Evolutionary conservation across 92 coral and sea anemone genomes (phyloP), one percentile per base, ranked within the genome.

Genomic region (Palythoa heliodiscus): DNA sequence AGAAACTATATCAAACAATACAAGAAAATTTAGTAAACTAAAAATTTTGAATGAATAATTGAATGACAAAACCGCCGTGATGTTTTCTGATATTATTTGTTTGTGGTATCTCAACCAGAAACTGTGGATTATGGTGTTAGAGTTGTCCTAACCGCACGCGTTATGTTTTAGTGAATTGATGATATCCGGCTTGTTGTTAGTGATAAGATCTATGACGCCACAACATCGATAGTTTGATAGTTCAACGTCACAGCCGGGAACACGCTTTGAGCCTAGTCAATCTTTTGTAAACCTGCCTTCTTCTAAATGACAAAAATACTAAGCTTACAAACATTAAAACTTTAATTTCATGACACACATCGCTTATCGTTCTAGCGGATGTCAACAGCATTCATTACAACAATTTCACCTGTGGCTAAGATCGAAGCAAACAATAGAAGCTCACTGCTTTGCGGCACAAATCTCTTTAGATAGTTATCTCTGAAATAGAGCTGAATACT

Each of bases 341-440:
- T 13, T 55, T 55, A 55, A 55, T 7, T 55, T 55, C 17, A 7
- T 55, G 61, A 55, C 61, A 55, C 61, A 55, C 61, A 55, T 55
- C 61, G 61, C 61, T 55, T 55, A 55, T 55, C 61, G 12, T 55
- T 55, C 61, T 7, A 55, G 11, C 8, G 61, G 39, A 63, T 24
- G 11, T 63, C 71, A 78, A 11, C 39, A 75, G 63, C 4, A 22
- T 20, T 66, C 73, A 66, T 52, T 40, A 63, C 25, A 20, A 50
- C 1, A 17, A 29, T 12, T 66, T 48, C 74, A 80, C 84, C 84
- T 80, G 84, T 80, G 84, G 84, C 74, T 66, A 66, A 48, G 66
- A 66, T 43, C 23, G 74, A 20, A 5, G 20, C 43, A 64, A 29
- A 64, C 84, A 10, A 66, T 54, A 9, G 84, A 47, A 48, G 25